Base-by-base conservation (phyloP, 2,797 vertebrate species). In the Syngnathus acus region DNA sequence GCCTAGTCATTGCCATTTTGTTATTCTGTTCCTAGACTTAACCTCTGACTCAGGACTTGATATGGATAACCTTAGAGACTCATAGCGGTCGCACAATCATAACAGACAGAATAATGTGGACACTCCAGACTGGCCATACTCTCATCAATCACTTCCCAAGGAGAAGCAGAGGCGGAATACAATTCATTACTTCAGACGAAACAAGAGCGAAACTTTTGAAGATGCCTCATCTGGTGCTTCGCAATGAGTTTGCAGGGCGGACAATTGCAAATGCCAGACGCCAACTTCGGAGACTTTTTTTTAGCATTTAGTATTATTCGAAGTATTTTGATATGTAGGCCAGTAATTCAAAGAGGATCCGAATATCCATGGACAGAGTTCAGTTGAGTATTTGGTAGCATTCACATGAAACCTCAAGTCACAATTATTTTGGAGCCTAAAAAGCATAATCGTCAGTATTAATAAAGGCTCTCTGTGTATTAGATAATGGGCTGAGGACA, bases 101-200 rank as follows among this genome's bases (percentile, higher is more conserved):
- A 37, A 38, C 61, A 51, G 50, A 57, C 48, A 62, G 6, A 64
- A 39, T 50, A 13, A 74, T 4, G 26, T 64, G 69, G 77, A 83
- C 83, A 77, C 79, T 80, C 55, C 61, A 3, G 3, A 26, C 42
- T 42, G 43, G 72, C 66, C 74, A 69, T 66, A 7, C 61, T 71
- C 68, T 74, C 82, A 84, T 87, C 82, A 74, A 83, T 86, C 84
- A 76, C 63, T 65, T 19, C 68, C 61, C 65, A 64, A 66, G 75
- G 65, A 67, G 76, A 65, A 4, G 0, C 67, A 65, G 62, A 72
- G 64, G 65, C 76, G 54, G 69, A 79, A 67, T 68, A 75, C 77
- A 53, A 58, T 66, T 45, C 70, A 66, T 55, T 65, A 73, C 50
- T 42, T 57, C 38, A 11, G 62, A 14, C 50, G 50, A 66, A 72